These are phyloP conservation scores for Acronicta aceris DNA, from an alignment of 2,888 invertebrate species.

Conservation along the genomic window DNA sequence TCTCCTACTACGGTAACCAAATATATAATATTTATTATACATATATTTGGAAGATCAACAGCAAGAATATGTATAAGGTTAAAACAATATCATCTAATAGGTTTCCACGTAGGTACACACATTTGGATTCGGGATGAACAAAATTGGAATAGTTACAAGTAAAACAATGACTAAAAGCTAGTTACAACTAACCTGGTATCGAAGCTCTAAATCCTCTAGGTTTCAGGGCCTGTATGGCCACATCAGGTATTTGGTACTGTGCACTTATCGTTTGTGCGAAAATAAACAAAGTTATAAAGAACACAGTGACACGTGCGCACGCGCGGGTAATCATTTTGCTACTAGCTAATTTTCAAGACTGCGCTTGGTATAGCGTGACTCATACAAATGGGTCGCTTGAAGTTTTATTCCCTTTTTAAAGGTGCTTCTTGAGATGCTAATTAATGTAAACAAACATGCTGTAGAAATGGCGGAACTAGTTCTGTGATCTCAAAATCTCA, in stretches of 20 bases:
- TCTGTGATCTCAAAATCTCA: no score
- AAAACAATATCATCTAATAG: no score
- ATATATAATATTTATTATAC: no score
- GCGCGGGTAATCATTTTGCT: constrained; percentile 61
- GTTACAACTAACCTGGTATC: constrained; percentile 85
- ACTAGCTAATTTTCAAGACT: constrained; percentile 51
- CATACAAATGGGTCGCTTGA: background rate
- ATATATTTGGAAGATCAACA: no score
- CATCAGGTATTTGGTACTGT: constrained; percentile 76
- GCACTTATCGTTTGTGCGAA: constrained; percentile 45
- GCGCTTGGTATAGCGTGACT: background rate
- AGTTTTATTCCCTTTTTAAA: background rate
- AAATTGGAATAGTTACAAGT: no score
- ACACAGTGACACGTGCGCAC: constrained; percentile 45
- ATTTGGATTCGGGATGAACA: no score
- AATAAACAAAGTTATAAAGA: constrained; percentile 40
- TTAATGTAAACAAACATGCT: no score
- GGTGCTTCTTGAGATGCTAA: background rate
- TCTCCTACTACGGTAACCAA: no score
- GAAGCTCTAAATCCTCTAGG: constrained; percentile 90
- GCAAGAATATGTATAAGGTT: no score
- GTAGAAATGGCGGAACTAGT: no score
- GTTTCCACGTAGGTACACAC: no score
- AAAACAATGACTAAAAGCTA: no score
- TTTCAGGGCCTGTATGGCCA: constrained; percentile 85